Evolutionary conservation across 2,113 vertebrate species (phyloP).

Genomic region (Pitta sordida): DNA sequence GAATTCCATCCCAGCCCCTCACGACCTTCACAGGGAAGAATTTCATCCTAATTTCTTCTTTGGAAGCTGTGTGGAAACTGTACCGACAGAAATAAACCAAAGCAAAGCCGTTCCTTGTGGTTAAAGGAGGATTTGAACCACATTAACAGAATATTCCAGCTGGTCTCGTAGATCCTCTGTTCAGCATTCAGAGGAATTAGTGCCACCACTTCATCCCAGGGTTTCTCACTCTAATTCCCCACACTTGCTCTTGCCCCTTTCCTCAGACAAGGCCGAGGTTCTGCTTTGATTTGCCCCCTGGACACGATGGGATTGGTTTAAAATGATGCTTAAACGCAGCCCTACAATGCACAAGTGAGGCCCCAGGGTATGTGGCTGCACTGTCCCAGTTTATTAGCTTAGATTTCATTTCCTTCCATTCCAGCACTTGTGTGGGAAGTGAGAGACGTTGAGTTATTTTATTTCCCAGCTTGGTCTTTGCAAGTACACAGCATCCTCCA

Average conservation of each 20-base stretch:
- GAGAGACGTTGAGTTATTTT: not conserved
- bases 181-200: not conserved
- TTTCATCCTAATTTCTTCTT: not conserved
- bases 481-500: not conserved
- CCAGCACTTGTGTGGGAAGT: not conserved
- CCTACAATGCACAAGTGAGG: fast-evolving
- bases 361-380: not conserved
- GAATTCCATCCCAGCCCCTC: not conserved
- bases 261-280: not conserved
- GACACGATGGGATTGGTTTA: not conserved
- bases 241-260: not conserved
- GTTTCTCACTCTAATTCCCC: not conserved
- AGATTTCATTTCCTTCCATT: not conserved
- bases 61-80: not conserved
- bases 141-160: not conserved
- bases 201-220: not conserved
- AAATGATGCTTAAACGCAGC: not conserved
- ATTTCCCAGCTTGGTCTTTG: not conserved
- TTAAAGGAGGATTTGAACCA: not conserved
- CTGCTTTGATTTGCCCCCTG: not conserved
- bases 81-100: not conserved
- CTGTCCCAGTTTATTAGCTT: not conserved
- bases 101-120: not conserved
- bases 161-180: not conserved
- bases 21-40: not conserved